These are phyloP conservation scores for Mnemiopsis leidyi DNA, from an alignment of 37 sponge, comb jelly and placozoan species.

Conservation along the genomic window DNA sequence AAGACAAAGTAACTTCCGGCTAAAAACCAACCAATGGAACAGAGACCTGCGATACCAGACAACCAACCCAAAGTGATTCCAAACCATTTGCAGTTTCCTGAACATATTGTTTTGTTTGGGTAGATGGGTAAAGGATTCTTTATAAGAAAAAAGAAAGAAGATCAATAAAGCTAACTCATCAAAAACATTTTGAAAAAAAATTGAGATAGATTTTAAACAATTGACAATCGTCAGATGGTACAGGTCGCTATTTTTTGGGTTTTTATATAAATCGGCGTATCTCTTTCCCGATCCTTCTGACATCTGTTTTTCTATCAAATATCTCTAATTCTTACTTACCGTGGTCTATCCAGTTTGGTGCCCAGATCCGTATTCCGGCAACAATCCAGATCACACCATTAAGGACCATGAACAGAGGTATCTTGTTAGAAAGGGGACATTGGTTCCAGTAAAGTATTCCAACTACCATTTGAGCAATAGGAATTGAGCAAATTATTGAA, in stretches of 20 bases:
- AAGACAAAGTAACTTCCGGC: neutral
- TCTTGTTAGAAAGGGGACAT: neutral
- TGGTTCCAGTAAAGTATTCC: neutral
- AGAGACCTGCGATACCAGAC: neutral
- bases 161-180: too few relatives aligned
- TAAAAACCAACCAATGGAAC: neutral
- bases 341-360: neutral
- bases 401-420: neutral
- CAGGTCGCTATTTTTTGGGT: too few relatives aligned
- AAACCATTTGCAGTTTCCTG: too few relatives aligned
- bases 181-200: too few relatives aligned
- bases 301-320: too few relatives aligned
- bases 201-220: too few relatives aligned
- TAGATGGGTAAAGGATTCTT: too few relatives aligned
- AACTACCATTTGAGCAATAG: neutral
- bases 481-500: neutral
- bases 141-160: too few relatives aligned
- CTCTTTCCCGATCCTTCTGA: too few relatives aligned
- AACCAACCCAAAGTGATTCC: neutral
- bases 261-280: too few relatives aligned
- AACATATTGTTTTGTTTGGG: too few relatives aligned
- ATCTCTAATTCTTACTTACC: neutral
- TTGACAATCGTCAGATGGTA: too few relatives aligned
- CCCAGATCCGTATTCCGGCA: neutral
- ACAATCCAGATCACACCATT: neutral